phyloP scores from a whole-genome alignment of 2,797 vertebrate species.

The Rachycentron canadum region DNA sequence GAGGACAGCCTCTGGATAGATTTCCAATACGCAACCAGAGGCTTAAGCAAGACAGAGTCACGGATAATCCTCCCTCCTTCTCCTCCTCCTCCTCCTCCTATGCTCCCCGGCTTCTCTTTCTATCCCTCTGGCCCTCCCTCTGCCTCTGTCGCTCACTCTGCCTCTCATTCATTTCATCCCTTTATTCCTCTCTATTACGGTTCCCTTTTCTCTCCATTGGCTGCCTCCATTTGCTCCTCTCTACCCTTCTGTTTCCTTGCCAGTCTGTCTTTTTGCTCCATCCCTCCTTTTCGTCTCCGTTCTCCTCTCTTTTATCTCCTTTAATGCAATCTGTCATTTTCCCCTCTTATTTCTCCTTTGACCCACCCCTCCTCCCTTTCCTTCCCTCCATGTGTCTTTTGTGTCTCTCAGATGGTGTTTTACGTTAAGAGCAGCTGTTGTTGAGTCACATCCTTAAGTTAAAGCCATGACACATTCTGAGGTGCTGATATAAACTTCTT shows the following conservation, averaged over 20 bases:
- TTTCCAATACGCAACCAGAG: constrained; percentile 78
- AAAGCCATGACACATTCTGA: constrained; percentile 38
- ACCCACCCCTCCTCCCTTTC: neutral
- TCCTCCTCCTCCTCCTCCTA: constrained; percentile 41
- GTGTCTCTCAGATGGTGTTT: constrained; percentile 54
- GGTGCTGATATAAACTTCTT: constrained; percentile 47
- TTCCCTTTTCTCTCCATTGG: constrained; percentile 6
- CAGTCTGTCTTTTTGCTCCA: constrained; percentile 11
- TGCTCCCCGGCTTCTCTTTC: constrained; percentile 36
- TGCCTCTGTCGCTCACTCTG: constrained; percentile 21
- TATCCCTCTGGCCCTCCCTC: constrained; percentile 28
- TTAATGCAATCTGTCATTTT: constrained; percentile 36
- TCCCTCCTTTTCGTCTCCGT: neutral
- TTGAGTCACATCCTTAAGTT: constrained; percentile 67
- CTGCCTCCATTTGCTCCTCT: constrained; percentile 43
- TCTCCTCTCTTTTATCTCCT: constrained; percentile 19
- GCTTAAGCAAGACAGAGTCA: constrained; percentile 79
- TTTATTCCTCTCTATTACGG: constrained; percentile 45
- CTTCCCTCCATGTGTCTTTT: constrained; percentile 13
- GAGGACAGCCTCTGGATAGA: constrained; percentile 79
- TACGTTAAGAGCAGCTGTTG: constrained; percentile 59
- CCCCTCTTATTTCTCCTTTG: constrained; percentile 18
- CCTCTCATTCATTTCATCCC: constrained; percentile 39
- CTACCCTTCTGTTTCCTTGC: constrained; percentile 21
- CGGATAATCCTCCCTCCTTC: constrained; percentile 73